Base-by-base conservation (phyloP, 2,113 vertebrate genomes). In the Crotalus viridis region DNA sequence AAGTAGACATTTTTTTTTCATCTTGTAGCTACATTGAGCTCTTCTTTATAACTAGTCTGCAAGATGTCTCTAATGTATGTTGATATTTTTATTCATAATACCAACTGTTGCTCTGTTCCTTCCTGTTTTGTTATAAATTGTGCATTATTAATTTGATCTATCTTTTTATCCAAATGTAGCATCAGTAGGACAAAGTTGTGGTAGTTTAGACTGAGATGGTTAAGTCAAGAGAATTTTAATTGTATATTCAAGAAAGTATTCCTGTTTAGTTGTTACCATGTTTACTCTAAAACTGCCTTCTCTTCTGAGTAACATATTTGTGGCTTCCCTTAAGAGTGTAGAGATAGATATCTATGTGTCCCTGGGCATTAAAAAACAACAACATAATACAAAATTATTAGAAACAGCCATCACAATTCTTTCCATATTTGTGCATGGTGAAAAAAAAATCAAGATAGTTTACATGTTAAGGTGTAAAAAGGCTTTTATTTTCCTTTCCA, bases 81-180 rank as follows among this genome's bases (percentile, higher is more conserved):
- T 48, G 81, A 87, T 33, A 61, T 22, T 17, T 17, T 6, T 12
- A 91, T 52, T 43, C 5, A 61, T 52, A n/a, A 28, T 87, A 46
- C 85, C 55, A 91, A 33, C 61, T 46, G 19, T 87, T 91, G 81
- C 46, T 51, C 26, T 90, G 1, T 19, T 26, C 43, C 59, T 61
- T 51, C 26, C 3, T 46, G 33, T 55, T 56, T 43, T 57, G 33
- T 91, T 33, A 57, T 48, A 43, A 26, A 21, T 3, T 59, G 55
- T 91, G 81, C 46, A 87, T 87, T 91, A 87, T 91, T 87, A 48
- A 91, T 54, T 39, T 74, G 61, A 74, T 22, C 48, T 74, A 19
- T 24, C 56, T 28, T 13, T 87, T 56, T 46, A 88, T 51, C 54
- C 28, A 12, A 86, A 74, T 59, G 59, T 61, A 69, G 8, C 12